Evolutionary conservation across 2,113 vertebrate genomes (phyloP).

Genomic region (Alethe castanea): DNA sequence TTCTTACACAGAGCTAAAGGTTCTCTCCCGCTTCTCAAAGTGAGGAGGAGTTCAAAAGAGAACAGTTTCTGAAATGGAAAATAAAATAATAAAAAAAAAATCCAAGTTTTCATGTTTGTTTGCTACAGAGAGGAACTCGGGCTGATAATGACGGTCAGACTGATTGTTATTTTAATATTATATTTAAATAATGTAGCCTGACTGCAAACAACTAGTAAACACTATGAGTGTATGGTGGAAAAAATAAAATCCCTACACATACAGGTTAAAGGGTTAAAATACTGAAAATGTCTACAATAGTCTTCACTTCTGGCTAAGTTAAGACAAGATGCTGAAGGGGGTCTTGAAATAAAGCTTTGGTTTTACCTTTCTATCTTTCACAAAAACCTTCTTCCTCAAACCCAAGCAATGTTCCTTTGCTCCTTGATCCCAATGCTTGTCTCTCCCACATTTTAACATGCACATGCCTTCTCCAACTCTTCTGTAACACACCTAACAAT

Average conservation of each 20-base stretch:
- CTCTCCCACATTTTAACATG: constrained; percentile 26
- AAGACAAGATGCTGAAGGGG: neutral
- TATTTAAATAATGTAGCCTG: neutral
- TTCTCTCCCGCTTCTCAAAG: neutral
- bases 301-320: neutral
- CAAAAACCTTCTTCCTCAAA: neutral
- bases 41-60: neutral
- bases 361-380: constrained; percentile 13
- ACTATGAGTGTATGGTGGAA: neutral
- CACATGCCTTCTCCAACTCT: constrained; percentile 57
- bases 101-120: neutral
- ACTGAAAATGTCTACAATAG: neutral
- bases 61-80: constrained; percentile 32
- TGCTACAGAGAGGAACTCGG: neutral
- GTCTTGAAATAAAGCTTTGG: constrained; percentile 37
- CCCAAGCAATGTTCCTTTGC: neutral
- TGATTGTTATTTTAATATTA: neutral
- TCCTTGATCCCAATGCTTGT: neutral
- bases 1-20: neutral
- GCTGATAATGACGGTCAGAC: neutral
- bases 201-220: neutral
- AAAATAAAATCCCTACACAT: neutral
- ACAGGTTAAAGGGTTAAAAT: neutral
- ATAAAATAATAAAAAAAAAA: neutral
- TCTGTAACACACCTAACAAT: neutral